phyloP scores from a whole-genome alignment of 2,888 invertebrate species.

The Orchesella flavescens region DNA sequence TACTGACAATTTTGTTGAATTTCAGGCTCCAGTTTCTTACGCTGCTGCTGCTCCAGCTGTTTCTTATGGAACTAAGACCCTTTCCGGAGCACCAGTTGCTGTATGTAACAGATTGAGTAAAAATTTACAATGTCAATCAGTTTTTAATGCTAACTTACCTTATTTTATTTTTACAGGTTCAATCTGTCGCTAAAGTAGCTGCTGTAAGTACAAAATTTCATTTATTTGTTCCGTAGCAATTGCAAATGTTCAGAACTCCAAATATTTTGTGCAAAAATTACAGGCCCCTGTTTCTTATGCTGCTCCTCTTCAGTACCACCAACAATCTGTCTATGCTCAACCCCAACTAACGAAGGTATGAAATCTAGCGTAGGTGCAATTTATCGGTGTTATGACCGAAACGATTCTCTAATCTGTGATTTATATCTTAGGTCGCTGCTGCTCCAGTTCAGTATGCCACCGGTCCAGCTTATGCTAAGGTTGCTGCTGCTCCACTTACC shows the following conservation, averaged over 20 bases:
- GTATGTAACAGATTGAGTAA: not conserved
- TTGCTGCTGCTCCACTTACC: conserved; percentile 64
- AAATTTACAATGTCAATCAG: not conserved
- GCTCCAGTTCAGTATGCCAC: conserved; percentile 17
- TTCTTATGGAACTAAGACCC: conserved; percentile 52
- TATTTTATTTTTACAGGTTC: not conserved
- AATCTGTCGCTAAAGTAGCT: not conserved
- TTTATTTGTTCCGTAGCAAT: not conserved
- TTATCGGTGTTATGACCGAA: not conserved
- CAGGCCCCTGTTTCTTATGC: conserved; percentile 12
- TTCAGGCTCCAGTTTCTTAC: conserved; percentile 28
- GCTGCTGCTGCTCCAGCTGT: conserved; percentile 33
- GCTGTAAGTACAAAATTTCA: conserved; percentile 10
- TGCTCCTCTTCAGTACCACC: too few relatives aligned
- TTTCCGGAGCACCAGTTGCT: conserved; percentile 40
- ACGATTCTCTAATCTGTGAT: conserved; percentile 1
- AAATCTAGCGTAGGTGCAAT: conserved; percentile 20
- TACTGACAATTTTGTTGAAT: too few relatives aligned
- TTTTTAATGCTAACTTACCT: not conserved
- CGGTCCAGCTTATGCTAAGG: conserved; percentile 11
- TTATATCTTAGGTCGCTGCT: not conserved
- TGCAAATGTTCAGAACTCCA: too few relatives aligned
- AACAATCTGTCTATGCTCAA: too few relatives aligned
- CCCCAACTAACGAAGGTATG: too few relatives aligned
- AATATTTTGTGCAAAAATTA: too few relatives aligned